phyloP scores from a whole-genome alignment of 2,888 invertebrate genomes.

The Yponomeuta malinellus region DNA sequence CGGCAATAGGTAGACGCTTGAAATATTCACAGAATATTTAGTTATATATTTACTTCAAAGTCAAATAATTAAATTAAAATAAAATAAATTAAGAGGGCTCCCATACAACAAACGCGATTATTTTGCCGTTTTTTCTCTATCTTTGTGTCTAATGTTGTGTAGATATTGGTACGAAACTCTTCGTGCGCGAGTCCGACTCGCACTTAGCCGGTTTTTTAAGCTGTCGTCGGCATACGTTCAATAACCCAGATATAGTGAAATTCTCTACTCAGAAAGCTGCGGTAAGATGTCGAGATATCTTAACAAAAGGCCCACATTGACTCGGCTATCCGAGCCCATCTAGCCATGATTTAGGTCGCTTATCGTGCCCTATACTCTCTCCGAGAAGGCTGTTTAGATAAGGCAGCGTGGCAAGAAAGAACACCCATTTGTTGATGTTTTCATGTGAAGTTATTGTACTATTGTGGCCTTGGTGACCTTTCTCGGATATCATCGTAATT shows the following conservation, averaged over 20 bases:
- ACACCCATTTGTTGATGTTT: conserved; percentile 4
- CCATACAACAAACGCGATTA: too few relatives aligned
- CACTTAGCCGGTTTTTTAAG: too few relatives aligned
- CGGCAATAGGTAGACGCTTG: too few relatives aligned
- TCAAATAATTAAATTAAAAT: too few relatives aligned
- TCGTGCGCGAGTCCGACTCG: too few relatives aligned
- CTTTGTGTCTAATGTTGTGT: too few relatives aligned
- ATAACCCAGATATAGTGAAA: neutral
- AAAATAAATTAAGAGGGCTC: too few relatives aligned
- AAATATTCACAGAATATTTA: too few relatives aligned
- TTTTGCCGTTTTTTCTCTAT: too few relatives aligned
- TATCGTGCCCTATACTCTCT: neutral
- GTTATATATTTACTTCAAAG: too few relatives aligned
- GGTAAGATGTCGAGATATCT: neutral
- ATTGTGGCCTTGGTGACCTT: neutral
- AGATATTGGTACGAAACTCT: too few relatives aligned
- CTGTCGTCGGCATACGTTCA: too few relatives aligned
- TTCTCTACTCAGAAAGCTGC: neutral
- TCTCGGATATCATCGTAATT: neutral
- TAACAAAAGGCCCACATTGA: neutral
- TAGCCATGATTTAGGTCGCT: conserved; percentile 8
- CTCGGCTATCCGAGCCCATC: neutral
- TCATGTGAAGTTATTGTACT: neutral
- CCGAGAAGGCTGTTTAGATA: neutral
- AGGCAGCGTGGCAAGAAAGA: neutral